A percentile compares a stretch with the other conserved stretches of the same genome.
Evolutionary conservation across 2,113 vertebrate genomes (phyloP).

Genomic region (Oreochromis spilurus): DNA sequence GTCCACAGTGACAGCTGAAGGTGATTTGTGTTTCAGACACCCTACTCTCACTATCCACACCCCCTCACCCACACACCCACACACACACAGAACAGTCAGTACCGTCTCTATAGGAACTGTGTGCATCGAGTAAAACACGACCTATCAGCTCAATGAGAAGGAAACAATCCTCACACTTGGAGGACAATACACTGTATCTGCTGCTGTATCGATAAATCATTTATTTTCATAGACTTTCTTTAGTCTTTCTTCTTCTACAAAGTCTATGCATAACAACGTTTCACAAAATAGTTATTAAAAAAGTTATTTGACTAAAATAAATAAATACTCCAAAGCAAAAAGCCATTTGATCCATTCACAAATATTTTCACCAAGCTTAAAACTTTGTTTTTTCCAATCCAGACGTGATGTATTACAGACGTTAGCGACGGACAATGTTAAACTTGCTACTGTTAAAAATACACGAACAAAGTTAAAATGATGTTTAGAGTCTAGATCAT

Average conservation of each 20-base stretch:
- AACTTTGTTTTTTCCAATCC: rapidly evolving
- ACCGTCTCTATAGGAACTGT: conserved; percentile 39
- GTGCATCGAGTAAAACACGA: conserved; percentile 31
- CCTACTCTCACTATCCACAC: neutral
- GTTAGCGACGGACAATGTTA: rapidly evolving
- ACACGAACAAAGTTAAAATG: neutral
- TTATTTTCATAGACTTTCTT: neutral
- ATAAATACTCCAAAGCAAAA: neutral
- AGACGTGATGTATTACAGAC: neutral
- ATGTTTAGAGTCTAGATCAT: neutral
- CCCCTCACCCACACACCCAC: neutral
- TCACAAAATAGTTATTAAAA: neutral
- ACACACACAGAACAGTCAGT: neutral
- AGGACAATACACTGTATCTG: neutral
- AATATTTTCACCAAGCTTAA: rapidly evolving
- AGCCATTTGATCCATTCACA: neutral
- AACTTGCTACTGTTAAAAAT: neutral
- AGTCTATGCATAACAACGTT: neutral
- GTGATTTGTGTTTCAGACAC: conserved; percentile 28
- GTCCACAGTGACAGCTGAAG: conserved; percentile 37
- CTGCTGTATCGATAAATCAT: neutral
- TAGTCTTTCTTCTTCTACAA: neutral
- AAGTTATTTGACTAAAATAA: neutral
- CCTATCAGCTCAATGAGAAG: neutral
- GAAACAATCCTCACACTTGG: neutral